Evolutionary conservation across 2,888 invertebrate species (phyloP), one percentile per base, ranked within the genome.

Genomic region (Eremobia ochroleuca): DNA sequence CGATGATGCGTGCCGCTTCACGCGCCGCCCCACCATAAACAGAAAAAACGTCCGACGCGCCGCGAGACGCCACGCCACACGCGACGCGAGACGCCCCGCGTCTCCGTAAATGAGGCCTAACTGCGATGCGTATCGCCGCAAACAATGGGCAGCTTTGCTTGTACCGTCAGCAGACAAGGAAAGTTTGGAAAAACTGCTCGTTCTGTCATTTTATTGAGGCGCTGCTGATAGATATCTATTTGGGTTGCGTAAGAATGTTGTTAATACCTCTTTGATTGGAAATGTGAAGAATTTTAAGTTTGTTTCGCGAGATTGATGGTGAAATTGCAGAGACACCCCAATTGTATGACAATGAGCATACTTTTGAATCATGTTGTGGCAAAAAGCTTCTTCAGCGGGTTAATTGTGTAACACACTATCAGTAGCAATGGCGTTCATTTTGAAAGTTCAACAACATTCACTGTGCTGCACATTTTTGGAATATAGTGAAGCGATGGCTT

Each of bases 101-200:
- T n/a, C n/a, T n/a, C n/a, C n/a, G n/a, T n/a, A n/a, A n/a, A n/a
- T n/a, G n/a, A n/a, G n/a, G n/a, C n/a, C n/a, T n/a, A 89, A 87
- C 83, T 81, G 81, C 87, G 93, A 94, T 93, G 93, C 89, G 90
- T 94, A 94, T 93, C 93, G 86, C 89, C 58, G 81, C 87, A 87
- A 93, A 94, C 94, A 94, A 94, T 94, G 89, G 92, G 68, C 85
- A 90, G 88, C 87, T 73, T 77, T 68, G 43, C 68, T 77, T 73
- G 92, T 92, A 93, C 76, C 81, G 93, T 88, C 86, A 74, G 91
- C 91, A 92, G 85, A 73, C 11, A 89, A 89, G 84, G 79, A 80
- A 65, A 79, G 72, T 83, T 83, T 71, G 65, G 40, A 75, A 73
- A 86, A 84, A 76, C 66, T 21, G 52, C 28, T 66, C 21, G n/a